Evolutionary conservation across 2,113 vertebrate genomes (phyloP), one percentile per base, ranked within the genome.

Genomic region (Camelus bactrianus): DNA sequence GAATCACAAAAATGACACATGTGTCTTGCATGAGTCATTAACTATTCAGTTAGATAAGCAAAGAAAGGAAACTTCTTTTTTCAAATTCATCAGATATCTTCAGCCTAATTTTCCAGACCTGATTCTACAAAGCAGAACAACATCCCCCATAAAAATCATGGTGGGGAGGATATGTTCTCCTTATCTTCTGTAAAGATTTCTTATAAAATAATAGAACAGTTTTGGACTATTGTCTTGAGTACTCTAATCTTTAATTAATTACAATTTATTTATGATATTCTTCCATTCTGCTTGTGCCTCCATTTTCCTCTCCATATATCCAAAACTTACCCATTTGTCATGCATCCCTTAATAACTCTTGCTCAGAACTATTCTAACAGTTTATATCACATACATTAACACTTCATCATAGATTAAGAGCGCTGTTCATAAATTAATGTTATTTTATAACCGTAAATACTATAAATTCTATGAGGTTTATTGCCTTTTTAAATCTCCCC

Each of bases 41-140:
- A 94, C 83, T 92, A 93, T 85, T 92, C n/a, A 86, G 10, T 75
- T 67, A 96, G 3, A 67, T 88, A 91, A 93, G 14, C 22, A 93
- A 93, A 93, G 65, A 62, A 91, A 89, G 35, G 16, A 89, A 92
- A 54, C 26, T 56, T 28, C 35, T 89, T 89, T 76, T 89, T 83
- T 90, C 17, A 81, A 95, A 93, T 96, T 50, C 42, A 5, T 67
- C 64, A 80, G 32, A 73, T 4, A 94, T 52, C 1, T 60, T 89
- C 14, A 76, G n/a, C 30, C 35, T 50, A 67, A 77, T 85, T 93
- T 88, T 70, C n/a, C 13, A 70, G 42, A 46, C 4, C 62, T 75
- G 22, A 72, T 13, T 70, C 10, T 10, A 48, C 58, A 70, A 75
- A 58, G 7, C 16, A 22, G 11, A 79, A 50, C 20, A 86, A 12